Percentiles rank a stretch among this genome's conserved stretches.
Evolutionary conservation across 2,113 vertebrate species (phyloP).

Genomic region (Stegostoma tigrinum): DNA sequence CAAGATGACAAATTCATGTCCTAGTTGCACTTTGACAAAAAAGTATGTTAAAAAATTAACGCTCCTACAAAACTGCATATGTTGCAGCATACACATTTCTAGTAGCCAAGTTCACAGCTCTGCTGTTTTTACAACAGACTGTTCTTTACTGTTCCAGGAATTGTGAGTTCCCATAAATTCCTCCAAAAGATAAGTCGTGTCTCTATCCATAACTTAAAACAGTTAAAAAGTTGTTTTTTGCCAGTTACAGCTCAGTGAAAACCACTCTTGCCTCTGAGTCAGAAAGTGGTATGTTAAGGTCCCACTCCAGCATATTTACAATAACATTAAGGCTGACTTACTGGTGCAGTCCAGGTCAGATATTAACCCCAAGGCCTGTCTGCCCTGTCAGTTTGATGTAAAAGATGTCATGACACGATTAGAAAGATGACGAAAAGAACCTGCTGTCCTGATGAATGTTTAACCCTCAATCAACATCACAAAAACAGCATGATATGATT

Average conservation of each 20-base stretch:
- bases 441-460: background rate
- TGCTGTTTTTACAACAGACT: slow-evolving; percentile 3
- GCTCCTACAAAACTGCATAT: slow-evolving; percentile 5
- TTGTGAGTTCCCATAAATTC: background rate
- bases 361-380: background rate
- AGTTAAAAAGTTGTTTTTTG: background rate
- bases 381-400: background rate
- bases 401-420: background rate
- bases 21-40: background rate
- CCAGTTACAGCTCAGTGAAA: background rate
- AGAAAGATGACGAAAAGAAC: background rate
- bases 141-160: slow-evolving; percentile 27
- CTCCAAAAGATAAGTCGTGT: background rate
- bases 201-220: background rate
- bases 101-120: slow-evolving; percentile 2
- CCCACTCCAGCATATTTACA: background rate
- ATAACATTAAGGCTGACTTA: background rate
- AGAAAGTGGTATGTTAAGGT: background rate
- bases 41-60: slow-evolving; percentile 17
- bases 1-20: background rate
- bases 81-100: background rate
- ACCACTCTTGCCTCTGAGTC: background rate
- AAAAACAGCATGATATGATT: too few relatives aligned
- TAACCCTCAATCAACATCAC: background rate
- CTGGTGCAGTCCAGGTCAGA: background rate